Conservation (phyloP, 1,140 invertebrate genomes). For the Orussus abietinus region DNA sequence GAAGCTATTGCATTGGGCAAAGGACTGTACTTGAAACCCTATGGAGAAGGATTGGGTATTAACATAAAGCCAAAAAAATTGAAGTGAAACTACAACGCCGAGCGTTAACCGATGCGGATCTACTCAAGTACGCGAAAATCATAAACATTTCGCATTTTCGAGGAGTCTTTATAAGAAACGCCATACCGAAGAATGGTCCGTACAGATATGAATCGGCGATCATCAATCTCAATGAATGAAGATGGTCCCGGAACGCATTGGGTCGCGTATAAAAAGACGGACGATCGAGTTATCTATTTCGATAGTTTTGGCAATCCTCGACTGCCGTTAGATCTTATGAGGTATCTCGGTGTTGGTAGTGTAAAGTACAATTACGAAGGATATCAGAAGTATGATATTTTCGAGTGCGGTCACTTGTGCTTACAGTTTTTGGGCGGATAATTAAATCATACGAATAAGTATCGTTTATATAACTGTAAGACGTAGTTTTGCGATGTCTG, state of each 20-base stretch:
- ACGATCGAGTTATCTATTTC: slow-evolving; percentile 28
- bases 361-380: slow-evolving; percentile 26
- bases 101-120: slow-evolving; percentile 26
- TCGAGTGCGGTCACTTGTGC: slow-evolving; percentile 30
- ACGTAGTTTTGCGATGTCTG: too few relatives aligned
- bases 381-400: slow-evolving; percentile 22
- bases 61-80: too few relatives aligned
- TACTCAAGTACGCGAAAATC: slow-evolving; percentile 22
- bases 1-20: too few relatives aligned
- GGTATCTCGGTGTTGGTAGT: slow-evolving; percentile 22
- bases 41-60: too few relatives aligned
- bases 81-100: slow-evolving; percentile 25
- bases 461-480: slow-evolving; percentile 9
- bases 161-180: slow-evolving; percentile 30
- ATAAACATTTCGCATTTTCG: slow-evolving; percentile 31
- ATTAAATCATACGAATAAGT: slow-evolving; percentile 7
- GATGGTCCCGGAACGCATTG: slow-evolving; percentile 33
- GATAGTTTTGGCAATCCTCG: slow-evolving; percentile 34
- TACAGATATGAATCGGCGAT: slow-evolving; percentile 29
- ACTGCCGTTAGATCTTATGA: slow-evolving; percentile 24
- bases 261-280: slow-evolving; percentile 31
- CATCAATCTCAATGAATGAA: slow-evolving; percentile 28
- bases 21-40: too few relatives aligned
- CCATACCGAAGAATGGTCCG: slow-evolving; percentile 22
- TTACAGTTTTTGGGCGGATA: slow-evolving; percentile 18